phyloP scores from a whole-genome alignment of 2,113 vertebrate genomes.

The Eulemur rufifrons region DNA sequence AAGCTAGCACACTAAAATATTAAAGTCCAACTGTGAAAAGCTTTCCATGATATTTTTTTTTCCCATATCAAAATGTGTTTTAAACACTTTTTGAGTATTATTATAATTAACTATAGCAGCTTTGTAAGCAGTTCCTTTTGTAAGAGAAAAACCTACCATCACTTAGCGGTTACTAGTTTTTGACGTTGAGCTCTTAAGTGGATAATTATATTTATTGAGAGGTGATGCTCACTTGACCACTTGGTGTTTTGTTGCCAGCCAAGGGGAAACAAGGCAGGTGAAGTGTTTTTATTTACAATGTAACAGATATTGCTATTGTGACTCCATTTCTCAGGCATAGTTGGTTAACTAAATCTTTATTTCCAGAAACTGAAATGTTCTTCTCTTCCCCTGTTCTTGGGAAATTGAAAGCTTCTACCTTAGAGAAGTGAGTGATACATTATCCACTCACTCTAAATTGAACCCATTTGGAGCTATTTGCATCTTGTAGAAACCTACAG shows the following conservation, averaged over 20 bases:
- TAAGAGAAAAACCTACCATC: slow-evolving; percentile 68
- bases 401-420: slow-evolving; percentile 91
- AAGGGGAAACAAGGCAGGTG: slow-evolving; percentile 72
- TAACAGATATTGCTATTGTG: slow-evolving; percentile 75
- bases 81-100: slow-evolving; percentile 76
- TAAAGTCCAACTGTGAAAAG: slow-evolving; percentile 76
- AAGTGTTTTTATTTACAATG: slow-evolving; percentile 78
- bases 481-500: slow-evolving; percentile 96
- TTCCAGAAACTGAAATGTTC: slow-evolving; percentile 78
- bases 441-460: slow-evolving; percentile 95
- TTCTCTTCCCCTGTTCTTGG: slow-evolving; percentile 80
- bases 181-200: slow-evolving; percentile 73
- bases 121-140: slow-evolving; percentile 69
- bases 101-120: slow-evolving; percentile 72
- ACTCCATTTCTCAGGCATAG: neutral
- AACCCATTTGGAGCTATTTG: slow-evolving; percentile 99
- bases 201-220: slow-evolving; percentile 73
- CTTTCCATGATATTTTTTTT: slow-evolving; percentile 72
- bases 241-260: slow-evolving; percentile 27
- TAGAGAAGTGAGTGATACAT: slow-evolving; percentile 89
- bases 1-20: slow-evolving; percentile 68
- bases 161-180: slow-evolving; percentile 59
- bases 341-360: slow-evolving; percentile 82
- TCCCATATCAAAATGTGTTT: slow-evolving; percentile 72
- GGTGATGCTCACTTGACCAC: slow-evolving; percentile 72